phyloP scores from a whole-genome alignment of 53 echinoderm and acorn worm genomes.

The Zoroaster sp. region DNA sequence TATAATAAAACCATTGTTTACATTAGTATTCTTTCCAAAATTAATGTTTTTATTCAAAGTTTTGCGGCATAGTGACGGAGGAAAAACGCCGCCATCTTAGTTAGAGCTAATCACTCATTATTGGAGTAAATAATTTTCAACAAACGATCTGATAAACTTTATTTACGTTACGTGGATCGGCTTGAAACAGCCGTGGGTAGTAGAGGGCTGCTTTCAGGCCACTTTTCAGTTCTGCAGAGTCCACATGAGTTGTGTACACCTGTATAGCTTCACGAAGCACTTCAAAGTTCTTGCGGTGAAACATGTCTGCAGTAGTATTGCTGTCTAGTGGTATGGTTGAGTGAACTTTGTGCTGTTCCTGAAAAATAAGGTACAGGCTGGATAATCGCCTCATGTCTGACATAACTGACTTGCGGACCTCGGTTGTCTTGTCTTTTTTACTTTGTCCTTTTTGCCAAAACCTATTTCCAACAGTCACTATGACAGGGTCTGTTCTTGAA shows the following conservation, averaged over 20 bases:
- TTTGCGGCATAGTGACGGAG: too few relatives aligned
- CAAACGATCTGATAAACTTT: too few relatives aligned
- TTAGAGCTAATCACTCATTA: too few relatives aligned
- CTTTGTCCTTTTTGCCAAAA: conserved; percentile 59
- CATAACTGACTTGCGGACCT: conserved; percentile 74
- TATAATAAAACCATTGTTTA: too few relatives aligned
- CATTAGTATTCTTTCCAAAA: too few relatives aligned
- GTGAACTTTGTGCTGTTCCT: conserved; percentile 47
- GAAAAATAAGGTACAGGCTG: conserved; percentile 50
- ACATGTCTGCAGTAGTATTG: conserved; percentile 59
- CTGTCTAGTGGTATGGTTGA: background rate
- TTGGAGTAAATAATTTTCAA: too few relatives aligned
- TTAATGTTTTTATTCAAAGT: too few relatives aligned
- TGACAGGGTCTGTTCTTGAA: conserved; percentile 48
- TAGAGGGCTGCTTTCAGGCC: conserved; percentile 67
- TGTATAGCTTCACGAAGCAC: conserved; percentile 59
- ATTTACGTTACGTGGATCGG: too few relatives aligned
- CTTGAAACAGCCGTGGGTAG: too few relatives aligned
- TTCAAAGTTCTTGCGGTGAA: conserved; percentile 61
- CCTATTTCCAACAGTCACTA: conserved; percentile 58
- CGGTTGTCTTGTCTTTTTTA: conserved; percentile 51
- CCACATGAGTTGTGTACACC: conserved; percentile 42
- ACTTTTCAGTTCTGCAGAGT: conserved; percentile 39
- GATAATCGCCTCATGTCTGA: conserved; percentile 67
- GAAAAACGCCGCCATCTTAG: too few relatives aligned